Conservation (phyloP, 2,113 vertebrate genomes). For the Isichthys henryi region DNA sequence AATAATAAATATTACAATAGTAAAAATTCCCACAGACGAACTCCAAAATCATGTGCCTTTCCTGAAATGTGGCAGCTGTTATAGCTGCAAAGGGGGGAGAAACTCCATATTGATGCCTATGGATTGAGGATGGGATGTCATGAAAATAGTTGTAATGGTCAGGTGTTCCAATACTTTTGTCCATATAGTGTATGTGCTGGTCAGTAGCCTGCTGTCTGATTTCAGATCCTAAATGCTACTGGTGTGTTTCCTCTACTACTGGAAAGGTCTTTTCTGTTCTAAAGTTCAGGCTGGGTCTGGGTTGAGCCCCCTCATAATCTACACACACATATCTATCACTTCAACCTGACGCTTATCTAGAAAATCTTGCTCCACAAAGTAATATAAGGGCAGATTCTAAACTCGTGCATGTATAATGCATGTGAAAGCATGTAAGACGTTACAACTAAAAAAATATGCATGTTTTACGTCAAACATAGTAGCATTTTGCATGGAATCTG, state of each 20-base stretch:
- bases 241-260: not conserved
- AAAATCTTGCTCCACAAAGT: not conserved
- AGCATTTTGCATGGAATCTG: constrained; percentile 7
- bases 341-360: not conserved
- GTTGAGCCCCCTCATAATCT: not conserved
- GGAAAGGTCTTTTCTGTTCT: not conserved
- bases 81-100: not conserved
- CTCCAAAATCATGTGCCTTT: not conserved
- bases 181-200: not conserved
- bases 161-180: not conserved
- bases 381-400: not conserved
- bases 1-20: no score
- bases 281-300: not conserved
- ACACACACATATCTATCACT: not conserved
- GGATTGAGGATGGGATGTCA: not conserved
- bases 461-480: not conserved
- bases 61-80: not conserved
- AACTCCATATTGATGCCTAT: not conserved
- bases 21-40: not conserved
- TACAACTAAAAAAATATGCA: not conserved
- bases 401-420: constrained; percentile 15
- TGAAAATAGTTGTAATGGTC: not conserved
- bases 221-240: not conserved
- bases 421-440: constrained; percentile 1
- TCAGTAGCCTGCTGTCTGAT: not conserved